A percentile compares a stretch with the other conserved stretches of the same genome.
phyloP scores from a whole-genome alignment of 2,888 invertebrate species.

The Seira ritae region DNA sequence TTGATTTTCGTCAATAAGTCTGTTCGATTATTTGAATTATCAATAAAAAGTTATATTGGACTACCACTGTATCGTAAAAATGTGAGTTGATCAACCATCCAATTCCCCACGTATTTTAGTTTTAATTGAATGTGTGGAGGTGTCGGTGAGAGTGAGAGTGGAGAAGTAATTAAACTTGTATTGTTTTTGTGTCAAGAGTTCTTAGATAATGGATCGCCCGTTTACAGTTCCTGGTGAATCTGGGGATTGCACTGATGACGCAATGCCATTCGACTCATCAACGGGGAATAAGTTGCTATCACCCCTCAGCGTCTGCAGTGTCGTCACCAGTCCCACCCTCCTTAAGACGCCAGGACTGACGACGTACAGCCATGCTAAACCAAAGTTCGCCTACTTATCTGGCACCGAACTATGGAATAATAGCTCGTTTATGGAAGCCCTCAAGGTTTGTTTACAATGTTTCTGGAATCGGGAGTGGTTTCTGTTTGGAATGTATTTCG shows the following conservation, averaged over 20 bases:
- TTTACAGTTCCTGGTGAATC: constrained; percentile 8
- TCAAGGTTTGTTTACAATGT: constrained; percentile 60
- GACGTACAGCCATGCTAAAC: constrained; percentile 10
- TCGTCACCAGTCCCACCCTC: constrained; percentile 15
- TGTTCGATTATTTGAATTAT: no score
- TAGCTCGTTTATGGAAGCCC: constrained; percentile 53
- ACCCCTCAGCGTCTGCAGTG: constrained; percentile 55
- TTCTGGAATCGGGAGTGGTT: not conserved
- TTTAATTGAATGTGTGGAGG: no score
- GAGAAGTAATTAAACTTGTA: no score
- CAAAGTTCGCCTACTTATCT: constrained; percentile 63
- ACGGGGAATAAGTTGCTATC: constrained; percentile 52
- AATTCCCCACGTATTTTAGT: no score
- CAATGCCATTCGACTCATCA: constrained; percentile 30
- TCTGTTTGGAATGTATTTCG: not conserved
- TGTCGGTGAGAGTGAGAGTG: no score
- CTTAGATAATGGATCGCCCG: not conserved
- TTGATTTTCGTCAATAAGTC: no score
- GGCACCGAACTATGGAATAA: constrained; percentile 52
- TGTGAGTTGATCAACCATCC: no score
- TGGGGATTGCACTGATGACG: constrained; percentile 57
- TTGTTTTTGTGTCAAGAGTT: no score
- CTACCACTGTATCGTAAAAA: no score
- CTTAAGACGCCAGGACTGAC: constrained; percentile 47
- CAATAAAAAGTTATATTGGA: no score